Evolutionary conservation across 2,113 vertebrate genomes (phyloP), one percentile per base, ranked within the genome.

Genomic region (Formicarius rufipectus): DNA sequence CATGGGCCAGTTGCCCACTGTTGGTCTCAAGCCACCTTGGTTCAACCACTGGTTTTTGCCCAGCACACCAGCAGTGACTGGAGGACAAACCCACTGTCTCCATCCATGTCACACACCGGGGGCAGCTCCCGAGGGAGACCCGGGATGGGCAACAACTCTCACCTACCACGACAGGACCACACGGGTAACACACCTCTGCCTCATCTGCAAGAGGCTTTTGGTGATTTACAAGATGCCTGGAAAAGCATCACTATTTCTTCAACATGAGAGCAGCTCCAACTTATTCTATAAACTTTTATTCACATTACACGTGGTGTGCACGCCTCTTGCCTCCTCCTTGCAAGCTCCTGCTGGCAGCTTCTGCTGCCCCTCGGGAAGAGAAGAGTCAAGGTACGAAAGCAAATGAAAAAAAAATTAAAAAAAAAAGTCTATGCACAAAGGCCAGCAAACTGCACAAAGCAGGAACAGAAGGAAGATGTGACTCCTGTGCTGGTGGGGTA

Each of bases 111-210:
- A 47, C 14, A 18, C 2, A 8, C 7, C 7, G 21, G 27, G 53
- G 12, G 33, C 6, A 19, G 59, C 8, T 74, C 72, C n/a, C 62
- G 19, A 42, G 58, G 45, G 71, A 73, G 49, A 95, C 21, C 8
- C 3, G 4, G 64, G 20, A 42, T 3, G 15, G 35, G 58, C 47
- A 44, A 83, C 33, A 53, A n/a, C 18, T 47, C 64, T 76, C 75
- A 62, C 69, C 78, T 13, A 28, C 1, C 0, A 0, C 1, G 0
- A 7, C 1, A 7, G 7, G 60, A 47, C 37, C 40, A 56, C 3
- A 4, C 0, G 4, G 55, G 0, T 24, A 69, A 63, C 30, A 28
- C 63, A 28, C 3, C 60, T 63, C 40, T 10, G 66, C 35, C 25
- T 6, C 7, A 62, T 12, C 4, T 90, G 20, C 18, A 55, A 0